These are phyloP conservation scores for Drosophila crucigera DNA, from an alignment of 2,888 invertebrate species.

Conservation along the genomic window DNA sequence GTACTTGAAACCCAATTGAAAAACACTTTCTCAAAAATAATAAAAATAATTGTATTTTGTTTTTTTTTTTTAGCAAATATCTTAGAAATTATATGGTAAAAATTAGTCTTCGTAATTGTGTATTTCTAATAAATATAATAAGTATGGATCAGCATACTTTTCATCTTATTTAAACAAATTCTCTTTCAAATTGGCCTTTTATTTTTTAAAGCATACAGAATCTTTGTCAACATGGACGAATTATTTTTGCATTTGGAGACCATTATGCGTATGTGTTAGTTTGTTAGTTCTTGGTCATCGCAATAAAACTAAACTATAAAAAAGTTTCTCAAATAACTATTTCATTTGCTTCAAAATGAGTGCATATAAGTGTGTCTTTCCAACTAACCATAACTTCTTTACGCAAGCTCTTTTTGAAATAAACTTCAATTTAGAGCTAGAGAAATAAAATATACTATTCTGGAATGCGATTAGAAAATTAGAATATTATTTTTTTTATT, in stretches of 20 bases:
- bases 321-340: neutral
- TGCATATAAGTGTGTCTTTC: neutral
- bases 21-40: neutral
- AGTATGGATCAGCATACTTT: too few relatives aligned
- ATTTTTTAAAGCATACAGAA: neutral
- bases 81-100: neutral
- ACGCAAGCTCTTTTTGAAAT: neutral
- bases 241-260: neutral
- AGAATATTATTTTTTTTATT: neutral
- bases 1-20: neutral
- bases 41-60: neutral
- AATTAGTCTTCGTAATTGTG: neutral
- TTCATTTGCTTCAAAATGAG: neutral
- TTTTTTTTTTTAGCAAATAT: neutral
- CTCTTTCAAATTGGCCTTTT: neutral
- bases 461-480: neutral
- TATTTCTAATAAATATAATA: neutral
- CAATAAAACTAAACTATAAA: neutral
- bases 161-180: neutral
- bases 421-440: neutral
- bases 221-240: neutral
- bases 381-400: neutral
- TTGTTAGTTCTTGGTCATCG: too few relatives aligned
- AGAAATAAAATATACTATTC: neutral
- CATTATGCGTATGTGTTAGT: neutral